Percentiles rank a stretch among this genome's conserved stretches.
Conservation (phyloP, 2,113 vertebrate species). For the Butastur rufipennis region DNA sequence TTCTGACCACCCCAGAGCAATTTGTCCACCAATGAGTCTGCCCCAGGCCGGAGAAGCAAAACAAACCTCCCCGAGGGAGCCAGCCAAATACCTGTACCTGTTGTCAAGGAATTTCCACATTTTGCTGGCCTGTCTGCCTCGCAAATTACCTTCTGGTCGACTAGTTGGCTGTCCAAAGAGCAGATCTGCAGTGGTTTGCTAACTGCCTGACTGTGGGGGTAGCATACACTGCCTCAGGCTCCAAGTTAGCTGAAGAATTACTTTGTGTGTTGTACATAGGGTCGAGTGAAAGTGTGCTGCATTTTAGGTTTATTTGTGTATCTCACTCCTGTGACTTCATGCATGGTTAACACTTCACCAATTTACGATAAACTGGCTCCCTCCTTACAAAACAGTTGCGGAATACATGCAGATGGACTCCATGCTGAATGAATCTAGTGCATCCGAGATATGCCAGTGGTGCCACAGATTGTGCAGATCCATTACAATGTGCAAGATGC, state of each 20-base stretch:
- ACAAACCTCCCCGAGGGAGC: neutral
- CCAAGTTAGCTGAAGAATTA: neutral
- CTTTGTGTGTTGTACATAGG: too few relatives aligned
- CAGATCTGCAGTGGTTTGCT: neutral
- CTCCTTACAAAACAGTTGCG: neutral
- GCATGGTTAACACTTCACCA: neutral
- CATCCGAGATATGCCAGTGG: neutral
- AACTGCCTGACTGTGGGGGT: neutral
- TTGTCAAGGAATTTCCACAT: neutral
- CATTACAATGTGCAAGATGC: neutral
- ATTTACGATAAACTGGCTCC: neutral
- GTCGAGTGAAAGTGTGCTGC: neutral
- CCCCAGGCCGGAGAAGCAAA: neutral
- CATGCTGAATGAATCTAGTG: neutral
- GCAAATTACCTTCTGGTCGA: neutral
- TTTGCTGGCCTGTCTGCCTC: neutral
- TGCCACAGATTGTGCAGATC: neutral
- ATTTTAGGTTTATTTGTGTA: neutral
- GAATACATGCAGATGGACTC: fast-evolving
- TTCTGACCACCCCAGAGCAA: neutral
- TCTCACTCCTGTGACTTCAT: neutral
- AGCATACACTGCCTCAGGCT: neutral
- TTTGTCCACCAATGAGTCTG: neutral
- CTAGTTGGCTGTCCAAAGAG: neutral
- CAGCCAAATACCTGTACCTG: fast-evolving